phyloP scores from a whole-genome alignment of 2,888 invertebrate genomes.

The Adela reaumurella region DNA sequence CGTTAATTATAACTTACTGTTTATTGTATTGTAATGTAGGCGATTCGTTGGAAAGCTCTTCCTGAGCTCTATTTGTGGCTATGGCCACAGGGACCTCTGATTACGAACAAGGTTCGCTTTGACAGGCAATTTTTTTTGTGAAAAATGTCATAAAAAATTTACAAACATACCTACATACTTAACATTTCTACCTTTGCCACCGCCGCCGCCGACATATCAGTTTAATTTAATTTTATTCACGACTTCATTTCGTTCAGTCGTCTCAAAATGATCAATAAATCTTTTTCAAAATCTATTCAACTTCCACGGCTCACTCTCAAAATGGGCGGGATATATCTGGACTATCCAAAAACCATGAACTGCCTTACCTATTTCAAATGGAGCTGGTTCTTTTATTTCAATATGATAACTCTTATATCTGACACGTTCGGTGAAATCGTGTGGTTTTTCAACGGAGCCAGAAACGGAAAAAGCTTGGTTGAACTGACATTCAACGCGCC shows the following conservation, averaged over 20 bases:
- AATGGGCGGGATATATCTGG: neutral
- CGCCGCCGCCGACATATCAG: no score
- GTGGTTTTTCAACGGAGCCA: neutral
- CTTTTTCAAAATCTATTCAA: neutral
- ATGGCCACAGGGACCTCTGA: no score
- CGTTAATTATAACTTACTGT: no score
- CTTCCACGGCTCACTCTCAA: neutral
- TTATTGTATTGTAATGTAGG: no score
- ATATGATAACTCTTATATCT: neutral
- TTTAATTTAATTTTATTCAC: no score
- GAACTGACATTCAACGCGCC: neutral
- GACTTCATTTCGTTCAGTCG: neutral
- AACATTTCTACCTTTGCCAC: no score
- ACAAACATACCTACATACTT: no score
- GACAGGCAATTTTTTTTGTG: no score
- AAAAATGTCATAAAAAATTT: no score
- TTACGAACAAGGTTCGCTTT: no score
- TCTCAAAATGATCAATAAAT: neutral
- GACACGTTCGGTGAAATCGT: neutral
- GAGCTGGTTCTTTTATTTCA: neutral
- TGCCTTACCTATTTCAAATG: neutral
- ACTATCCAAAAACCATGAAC: neutral
- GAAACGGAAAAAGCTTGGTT: neutral
- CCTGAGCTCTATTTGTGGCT: no score
- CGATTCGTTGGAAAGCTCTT: no score